Percentiles rank a stretch among this genome's conserved stretches.
phyloP scores from a whole-genome alignment of 1,140 invertebrate genomes.

The Drosophila nigrodunni region DNA sequence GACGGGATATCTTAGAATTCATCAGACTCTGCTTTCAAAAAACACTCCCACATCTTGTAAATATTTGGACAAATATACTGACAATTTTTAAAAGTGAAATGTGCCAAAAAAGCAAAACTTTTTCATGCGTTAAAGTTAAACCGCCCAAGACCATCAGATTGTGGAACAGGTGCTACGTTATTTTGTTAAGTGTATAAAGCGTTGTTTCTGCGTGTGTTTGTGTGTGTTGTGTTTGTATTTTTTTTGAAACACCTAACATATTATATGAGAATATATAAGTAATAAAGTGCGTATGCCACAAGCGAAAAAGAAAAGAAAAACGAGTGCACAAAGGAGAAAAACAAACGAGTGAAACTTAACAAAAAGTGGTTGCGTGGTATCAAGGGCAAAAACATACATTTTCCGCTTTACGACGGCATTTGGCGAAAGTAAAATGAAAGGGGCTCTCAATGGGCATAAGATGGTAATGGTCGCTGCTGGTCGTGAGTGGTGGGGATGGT shows the following conservation, averaged over 20 bases:
- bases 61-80: constrained; percentile 2
- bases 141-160: neutral
- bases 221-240: too few relatives aligned
- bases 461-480: constrained; percentile 1
- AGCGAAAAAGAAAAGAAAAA: constrained; percentile 12
- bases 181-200: constrained; percentile 13
- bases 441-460: constrained; percentile 38
- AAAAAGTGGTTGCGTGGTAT: constrained; percentile 47
- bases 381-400: constrained; percentile 60
- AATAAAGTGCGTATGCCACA: constrained; percentile 45
- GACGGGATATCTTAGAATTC: neutral
- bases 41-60: neutral
- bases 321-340: constrained; percentile 5
- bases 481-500: constrained; percentile 1
- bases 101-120: constrained; percentile 8
- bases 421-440: constrained; percentile 52
- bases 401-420: constrained; percentile 62
- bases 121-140: constrained; percentile 22
- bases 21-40: neutral
- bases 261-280: constrained; percentile 46
- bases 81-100: neutral
- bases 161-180: constrained; percentile 11
- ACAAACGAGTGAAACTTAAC: constrained; percentile 48
- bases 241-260: constrained; percentile 22
- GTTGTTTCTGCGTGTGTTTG: too few relatives aligned